Conservation (phyloP, 1,140 invertebrate species). For the Scylla paramamosain region DNA sequence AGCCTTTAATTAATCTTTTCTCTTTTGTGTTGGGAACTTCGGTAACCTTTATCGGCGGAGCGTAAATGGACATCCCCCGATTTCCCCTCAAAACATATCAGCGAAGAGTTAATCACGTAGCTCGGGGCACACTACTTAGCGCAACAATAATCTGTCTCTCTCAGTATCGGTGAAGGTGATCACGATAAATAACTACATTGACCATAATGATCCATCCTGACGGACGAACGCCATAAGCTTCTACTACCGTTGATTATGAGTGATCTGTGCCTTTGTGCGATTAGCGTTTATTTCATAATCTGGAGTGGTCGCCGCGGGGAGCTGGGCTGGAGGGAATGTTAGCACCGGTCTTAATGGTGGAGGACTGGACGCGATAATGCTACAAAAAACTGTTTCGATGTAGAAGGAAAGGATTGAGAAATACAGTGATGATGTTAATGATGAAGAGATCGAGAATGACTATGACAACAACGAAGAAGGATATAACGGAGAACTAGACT, state of each 20-base stretch:
- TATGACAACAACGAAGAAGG: not conserved
- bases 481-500: not conserved
- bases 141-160: conserved; percentile 12
- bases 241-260: not conserved
- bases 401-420: not conserved
- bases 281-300: not conserved
- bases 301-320: not conserved
- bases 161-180: not conserved
- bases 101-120: not conserved
- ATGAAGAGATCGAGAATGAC: not conserved
- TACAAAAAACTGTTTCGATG: not conserved
- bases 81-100: conserved; percentile 22
- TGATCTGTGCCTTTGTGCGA: conserved; percentile 18
- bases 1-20: conserved; percentile 12
- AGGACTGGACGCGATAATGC: not conserved
- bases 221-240: not conserved
- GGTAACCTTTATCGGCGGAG: not conserved
- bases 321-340: not conserved
- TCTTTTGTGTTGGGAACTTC: not conserved
- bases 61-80: conserved; percentile 2
- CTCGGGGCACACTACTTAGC: not conserved
- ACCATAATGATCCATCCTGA: not conserved
- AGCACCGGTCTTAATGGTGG: not conserved
- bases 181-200: not conserved
- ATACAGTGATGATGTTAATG: not conserved